phyloP scores from a whole-genome alignment of 2,113 vertebrate genomes.

The Solea senegalensis region DNA sequence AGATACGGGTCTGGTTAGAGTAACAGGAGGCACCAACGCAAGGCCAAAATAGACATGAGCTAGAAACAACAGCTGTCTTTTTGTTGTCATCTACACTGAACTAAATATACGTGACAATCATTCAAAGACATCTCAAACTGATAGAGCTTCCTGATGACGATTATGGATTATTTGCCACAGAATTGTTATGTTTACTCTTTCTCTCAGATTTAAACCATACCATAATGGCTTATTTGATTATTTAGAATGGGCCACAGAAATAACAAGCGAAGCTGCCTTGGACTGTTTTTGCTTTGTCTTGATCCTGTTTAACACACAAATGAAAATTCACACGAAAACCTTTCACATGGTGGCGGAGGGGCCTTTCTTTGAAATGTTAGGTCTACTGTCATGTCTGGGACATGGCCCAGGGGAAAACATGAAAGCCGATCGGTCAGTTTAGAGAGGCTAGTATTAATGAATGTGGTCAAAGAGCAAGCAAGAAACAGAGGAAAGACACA shows the following conservation, averaged over 20 bases:
- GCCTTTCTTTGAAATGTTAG: conserved; percentile 60
- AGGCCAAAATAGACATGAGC: conserved; percentile 66
- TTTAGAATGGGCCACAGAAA: conserved; percentile 42
- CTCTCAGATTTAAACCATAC: background rate
- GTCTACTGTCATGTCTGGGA: conserved; percentile 66
- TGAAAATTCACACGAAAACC: conserved; percentile 46
- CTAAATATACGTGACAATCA: conserved; percentile 73
- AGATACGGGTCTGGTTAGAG: conserved; percentile 59
- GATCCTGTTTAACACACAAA: conserved; percentile 47
- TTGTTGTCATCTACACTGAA: conserved; percentile 49
- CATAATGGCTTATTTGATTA: background rate
- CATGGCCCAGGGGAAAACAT: conserved; percentile 69
- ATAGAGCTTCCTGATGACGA: background rate
- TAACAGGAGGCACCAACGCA: conserved; percentile 41
- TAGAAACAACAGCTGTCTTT: conserved; percentile 77
- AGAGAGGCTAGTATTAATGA: conserved; percentile 62
- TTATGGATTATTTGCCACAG: background rate
- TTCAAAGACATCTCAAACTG: conserved; percentile 48
- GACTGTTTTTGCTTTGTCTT: conserved; percentile 49
- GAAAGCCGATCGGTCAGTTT: conserved; percentile 67
- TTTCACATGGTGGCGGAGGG: conserved; percentile 12
- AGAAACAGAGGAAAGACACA: conserved; percentile 58
- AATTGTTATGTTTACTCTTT: background rate
- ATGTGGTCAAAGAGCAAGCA: conserved; percentile 67
- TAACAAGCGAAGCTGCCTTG: conserved; percentile 57